phyloP scores from a whole-genome alignment of 23 tunicate species.

The Corella eumyota region DNA sequence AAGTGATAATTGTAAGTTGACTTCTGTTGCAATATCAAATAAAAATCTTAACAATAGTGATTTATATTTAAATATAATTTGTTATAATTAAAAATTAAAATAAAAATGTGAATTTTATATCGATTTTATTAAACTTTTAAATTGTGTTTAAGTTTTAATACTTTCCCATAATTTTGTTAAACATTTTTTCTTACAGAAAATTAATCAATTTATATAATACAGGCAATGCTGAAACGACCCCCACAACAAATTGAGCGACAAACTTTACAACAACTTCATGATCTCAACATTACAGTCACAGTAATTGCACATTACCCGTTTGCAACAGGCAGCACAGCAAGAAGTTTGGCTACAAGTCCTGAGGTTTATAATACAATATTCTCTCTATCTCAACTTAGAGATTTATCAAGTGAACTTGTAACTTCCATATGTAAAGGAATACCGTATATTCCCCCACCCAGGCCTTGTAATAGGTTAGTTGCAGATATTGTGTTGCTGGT shows the following conservation, averaged over 20 bases:
- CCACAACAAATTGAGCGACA: slow-evolving; percentile 3
- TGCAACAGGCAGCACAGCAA: slow-evolving; percentile 11
- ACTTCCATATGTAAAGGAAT: slow-evolving; percentile 5
- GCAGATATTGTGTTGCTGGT: slow-evolving; percentile 34
- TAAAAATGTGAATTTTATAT: no score
- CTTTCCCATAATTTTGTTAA: no score
- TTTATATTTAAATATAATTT: no score
- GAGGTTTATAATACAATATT: slow-evolving; percentile 4
- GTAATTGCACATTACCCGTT: slow-evolving; percentile 10
- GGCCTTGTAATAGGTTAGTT: slow-evolving; percentile 10
- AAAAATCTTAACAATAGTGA: no score
- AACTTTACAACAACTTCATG: slow-evolving; percentile 2
- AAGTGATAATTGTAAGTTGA: no score
- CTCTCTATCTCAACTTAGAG: slow-evolving; percentile 4
- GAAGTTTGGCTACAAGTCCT: slow-evolving; percentile 9
- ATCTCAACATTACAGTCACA: slow-evolving; percentile 3
- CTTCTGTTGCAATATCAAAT: no score
- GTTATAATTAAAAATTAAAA: no score
- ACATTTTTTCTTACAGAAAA: no score
- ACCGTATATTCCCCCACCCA: slow-evolving; percentile 8
- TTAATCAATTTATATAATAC: no score
- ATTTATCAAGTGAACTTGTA: background rate
- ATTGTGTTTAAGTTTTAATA: no score
- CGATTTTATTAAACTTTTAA: no score
- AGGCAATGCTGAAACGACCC: slow-evolving; percentile 8